phyloP scores from a whole-genome alignment of 2,888 invertebrate species.

The Micoletzkya japonica region DNA sequence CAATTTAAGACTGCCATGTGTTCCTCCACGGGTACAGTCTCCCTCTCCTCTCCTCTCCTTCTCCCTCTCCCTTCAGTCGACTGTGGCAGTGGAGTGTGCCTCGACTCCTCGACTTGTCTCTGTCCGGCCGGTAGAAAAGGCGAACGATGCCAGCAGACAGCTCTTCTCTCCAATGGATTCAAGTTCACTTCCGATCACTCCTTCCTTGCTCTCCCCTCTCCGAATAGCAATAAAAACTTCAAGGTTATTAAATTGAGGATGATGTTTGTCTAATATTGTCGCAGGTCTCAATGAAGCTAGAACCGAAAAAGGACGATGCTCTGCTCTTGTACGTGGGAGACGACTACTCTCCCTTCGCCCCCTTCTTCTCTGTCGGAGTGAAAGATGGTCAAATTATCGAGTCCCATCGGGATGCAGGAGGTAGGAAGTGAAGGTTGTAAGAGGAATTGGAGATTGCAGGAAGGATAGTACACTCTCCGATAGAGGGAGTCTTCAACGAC shows the following conservation, averaged over 20 bases:
- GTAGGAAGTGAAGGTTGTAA: not conserved
- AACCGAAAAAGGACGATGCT: constrained; percentile 34
- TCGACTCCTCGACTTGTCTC: not conserved
- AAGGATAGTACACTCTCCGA: not conserved
- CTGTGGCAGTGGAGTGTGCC: constrained; percentile 25
- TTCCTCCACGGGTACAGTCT: constrained; percentile 27
- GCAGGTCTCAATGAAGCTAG: constrained; percentile 43
- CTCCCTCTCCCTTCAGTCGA: constrained; percentile 2
- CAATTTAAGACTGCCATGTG: constrained; percentile 42
- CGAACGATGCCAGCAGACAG: constrained; percentile 34
- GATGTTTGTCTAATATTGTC: not conserved
- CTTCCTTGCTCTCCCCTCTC: constrained; percentile 36
- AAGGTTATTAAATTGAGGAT: constrained; percentile 1
- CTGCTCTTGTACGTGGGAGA: constrained; percentile 23
- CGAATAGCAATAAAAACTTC: constrained; percentile 29
- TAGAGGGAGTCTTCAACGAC: not conserved
- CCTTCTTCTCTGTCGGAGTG: constrained; percentile 16
- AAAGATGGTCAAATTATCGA: constrained; percentile 22
- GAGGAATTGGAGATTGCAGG: too few relatives aligned
- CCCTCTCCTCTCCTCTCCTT: not conserved
- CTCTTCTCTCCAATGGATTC: constrained; percentile 27
- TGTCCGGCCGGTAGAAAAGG: constrained; percentile 35
- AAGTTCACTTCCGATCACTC: constrained; percentile 37
- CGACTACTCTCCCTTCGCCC: constrained; percentile 11
- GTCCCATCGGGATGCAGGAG: constrained; percentile 7